Evolutionary conservation across 2,888 invertebrate genomes (phyloP).

Genomic region (Ptychoptera contaminata): DNA sequence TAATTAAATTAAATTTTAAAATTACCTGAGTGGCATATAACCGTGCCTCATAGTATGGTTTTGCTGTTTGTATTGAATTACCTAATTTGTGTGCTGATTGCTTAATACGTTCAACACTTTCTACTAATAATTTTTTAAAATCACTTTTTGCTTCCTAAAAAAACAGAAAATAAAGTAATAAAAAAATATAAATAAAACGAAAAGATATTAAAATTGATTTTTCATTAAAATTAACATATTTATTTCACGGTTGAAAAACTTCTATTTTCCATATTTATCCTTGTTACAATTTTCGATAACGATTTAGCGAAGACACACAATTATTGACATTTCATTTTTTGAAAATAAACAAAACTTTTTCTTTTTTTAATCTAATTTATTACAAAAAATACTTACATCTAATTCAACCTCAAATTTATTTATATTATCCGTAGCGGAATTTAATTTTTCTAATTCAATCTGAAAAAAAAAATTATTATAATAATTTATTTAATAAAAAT

Average conservation of each 20-base stretch:
- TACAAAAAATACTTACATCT: constrained; percentile 40
- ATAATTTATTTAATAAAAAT: neutral
- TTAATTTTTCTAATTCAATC: constrained; percentile 78
- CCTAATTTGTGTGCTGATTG: constrained; percentile 66
- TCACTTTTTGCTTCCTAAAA: constrained; percentile 59
- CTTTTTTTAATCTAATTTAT: constrained; percentile 4
- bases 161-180: neutral
- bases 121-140: constrained; percentile 66
- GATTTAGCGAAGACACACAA: constrained; percentile 8
- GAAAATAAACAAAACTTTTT: no score
- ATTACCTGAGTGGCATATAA: constrained; percentile 64
- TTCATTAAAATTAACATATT: constrained; percentile 1
- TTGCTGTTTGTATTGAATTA: constrained; percentile 69
- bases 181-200: neutral
- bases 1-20: constrained; percentile 6
- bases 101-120: constrained; percentile 70
- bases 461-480: constrained; percentile 17
- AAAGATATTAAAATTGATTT: neutral
- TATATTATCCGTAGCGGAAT: constrained; percentile 83
- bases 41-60: constrained; percentile 81
- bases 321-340: neutral
- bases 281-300: constrained; percentile 1
- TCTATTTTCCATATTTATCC: no score
- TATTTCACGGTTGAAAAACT: neutral
- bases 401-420: constrained; percentile 80